Evolutionary conservation across 2,888 invertebrate species (phyloP), one percentile per base, ranked within the genome.

Genomic region (Cloeon dipterum): DNA sequence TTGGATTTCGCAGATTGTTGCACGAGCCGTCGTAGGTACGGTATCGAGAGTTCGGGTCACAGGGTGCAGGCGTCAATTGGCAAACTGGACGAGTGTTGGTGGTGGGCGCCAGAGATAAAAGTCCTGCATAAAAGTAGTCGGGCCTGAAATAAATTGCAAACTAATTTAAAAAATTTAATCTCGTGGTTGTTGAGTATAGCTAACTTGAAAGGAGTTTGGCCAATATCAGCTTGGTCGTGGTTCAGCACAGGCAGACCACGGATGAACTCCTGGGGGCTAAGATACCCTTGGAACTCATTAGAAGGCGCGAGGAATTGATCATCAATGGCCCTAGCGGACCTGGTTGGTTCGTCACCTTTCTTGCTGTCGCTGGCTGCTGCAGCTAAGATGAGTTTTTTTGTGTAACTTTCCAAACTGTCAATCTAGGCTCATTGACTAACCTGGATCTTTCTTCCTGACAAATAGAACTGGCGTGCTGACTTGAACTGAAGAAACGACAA

Each of bases 1-100:
- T 66, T 0, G 93, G 83, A 45, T 78, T 68, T 40, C 68, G 61
- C 35, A 81, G 56, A 56, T 98, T 96, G 55, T 98, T 98, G 53
- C 98, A 98, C 2, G 86, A 74, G 0, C 96, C 96, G 53, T 96
- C 94, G 42, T 77, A 67, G 1, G 79, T 66, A 32, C 81, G 63
- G 54, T 86, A 91, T 36, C 70, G 67, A 1, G 65, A 59, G 21
- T 62, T 59, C 5, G 36, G 32, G n/a, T 35, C 17, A 36, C 47
- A 48, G 5, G 10, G 55, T 47, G 43, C 70, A 66, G 42, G 56
- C 53, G 1, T 61, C 53, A 1, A 63, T 34, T 32, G 18, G 26
- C 23, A 33, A 40, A 39, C 13, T 19, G 33, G 11, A 5, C 13
- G 29, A n/a, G 29, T n/a, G n/a, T 29, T 13, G n/a, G n/a, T n/a